Evolutionary conservation across 1,140 invertebrate genomes (phyloP), one percentile per base, ranked within the genome.

Genomic region (Pseudomyrmex cubaensis): DNA sequence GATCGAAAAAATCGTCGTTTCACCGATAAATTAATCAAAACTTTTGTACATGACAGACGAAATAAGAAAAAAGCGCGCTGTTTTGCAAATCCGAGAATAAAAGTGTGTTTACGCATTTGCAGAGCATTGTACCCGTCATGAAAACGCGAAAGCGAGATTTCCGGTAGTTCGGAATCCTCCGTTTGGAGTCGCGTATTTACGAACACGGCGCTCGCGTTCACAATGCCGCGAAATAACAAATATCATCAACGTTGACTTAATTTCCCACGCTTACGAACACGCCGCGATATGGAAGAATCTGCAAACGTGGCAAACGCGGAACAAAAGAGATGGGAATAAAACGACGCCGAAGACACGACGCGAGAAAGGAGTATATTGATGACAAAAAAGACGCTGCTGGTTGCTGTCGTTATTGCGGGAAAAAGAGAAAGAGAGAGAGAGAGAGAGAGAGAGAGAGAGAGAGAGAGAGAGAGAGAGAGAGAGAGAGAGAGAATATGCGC

Each of bases 171-270:
- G n/a, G 15, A 82, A 35, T 22, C 20, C 20, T 13, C 17, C 25
- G 48, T 62, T 62, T 22, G 9, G 48, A 35, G 17, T 17, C 17
- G 17, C 17, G 17, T 82, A 82, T 63, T 74, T 82, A 75, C 69
- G 59, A 62, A 82, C 67, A 22, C 4, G n/a, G n/a, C 20, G 78
- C 7, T 80, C 59, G 25, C 25, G 35, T 35, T 74, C 69, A 75
- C 69, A 75, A 82, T 82, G 44, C 48, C 57, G 57, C 78, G 78
- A 75, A 82, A 82, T 75, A 82, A 48, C 70, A 75, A 82, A 80
- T 66, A 80, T 44, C 76, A 78, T 78, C 66, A 80, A 61, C 80
- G 59, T 67, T 22, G 66, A 63, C 50, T 86, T 83, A 76, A 73
- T 84, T 78, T 78, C 66, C 22, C 44, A n/a, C 44, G 69, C 69